Evolutionary conservation across 2,888 invertebrate genomes (phyloP).

Genomic region (Drosophila emarginata): DNA sequence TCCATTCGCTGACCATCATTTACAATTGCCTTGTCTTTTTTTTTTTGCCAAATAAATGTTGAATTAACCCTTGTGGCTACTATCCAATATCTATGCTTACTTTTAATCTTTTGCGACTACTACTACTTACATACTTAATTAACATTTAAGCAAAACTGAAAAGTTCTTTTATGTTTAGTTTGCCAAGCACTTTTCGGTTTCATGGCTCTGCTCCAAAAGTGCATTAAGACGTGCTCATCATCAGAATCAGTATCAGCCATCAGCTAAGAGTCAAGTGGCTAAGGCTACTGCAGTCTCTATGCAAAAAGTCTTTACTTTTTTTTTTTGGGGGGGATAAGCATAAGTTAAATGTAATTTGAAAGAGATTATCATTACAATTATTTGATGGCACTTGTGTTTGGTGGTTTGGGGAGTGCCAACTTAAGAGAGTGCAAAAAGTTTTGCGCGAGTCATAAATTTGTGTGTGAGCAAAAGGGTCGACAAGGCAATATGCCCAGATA

Average conservation of each 20-base stretch:
- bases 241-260: constrained; percentile 53
- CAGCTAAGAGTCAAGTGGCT: neutral
- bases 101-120: constrained; percentile 3
- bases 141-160: constrained; percentile 40
- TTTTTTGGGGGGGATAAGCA: constrained; percentile 18
- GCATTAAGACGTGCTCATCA: constrained; percentile 74
- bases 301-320: constrained; percentile 15
- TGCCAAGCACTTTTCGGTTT: constrained; percentile 62
- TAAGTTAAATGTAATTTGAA: constrained; percentile 63
- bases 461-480: neutral
- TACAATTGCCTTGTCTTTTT: constrained; percentile 29
- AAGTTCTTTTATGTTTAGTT: constrained; percentile 40
- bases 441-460: constrained; percentile 63
- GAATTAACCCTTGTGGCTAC: constrained; percentile 5
- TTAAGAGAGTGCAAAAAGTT: constrained; percentile 44
- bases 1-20: constrained; percentile 32
- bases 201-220: constrained; percentile 48
- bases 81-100: constrained; percentile 2
- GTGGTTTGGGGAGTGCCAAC: constrained; percentile 5
- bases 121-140: constrained; percentile 44
- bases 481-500: constrained; percentile 40
- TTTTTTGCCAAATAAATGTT: neutral
- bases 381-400: constrained; percentile 58
- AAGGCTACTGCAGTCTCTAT: neutral
- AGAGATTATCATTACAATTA: constrained; percentile 77